Evolutionary conservation across 2,888 invertebrate species (phyloP), one percentile per base, ranked within the genome.

Genomic region (Synergus gifuensis): DNA sequence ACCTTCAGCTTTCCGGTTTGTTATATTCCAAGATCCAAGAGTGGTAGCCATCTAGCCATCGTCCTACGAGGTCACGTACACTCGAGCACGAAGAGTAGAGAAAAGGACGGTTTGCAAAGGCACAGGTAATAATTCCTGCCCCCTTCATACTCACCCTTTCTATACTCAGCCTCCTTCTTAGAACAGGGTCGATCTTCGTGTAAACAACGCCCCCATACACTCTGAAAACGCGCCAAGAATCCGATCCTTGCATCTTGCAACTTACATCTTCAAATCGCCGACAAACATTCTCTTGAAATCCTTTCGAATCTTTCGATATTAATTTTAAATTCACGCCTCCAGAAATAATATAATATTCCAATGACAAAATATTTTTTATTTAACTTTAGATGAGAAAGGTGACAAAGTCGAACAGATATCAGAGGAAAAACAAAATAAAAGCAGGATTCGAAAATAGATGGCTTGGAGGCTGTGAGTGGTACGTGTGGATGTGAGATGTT

Each of bases 21-120:
- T 78, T 73, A 76, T 80, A 77, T 81, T 81, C 77, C 67, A 64
- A 79, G 69, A 67, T 79, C 79, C 85, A 86, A 86, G 84, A 85
- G 85, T 87, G 86, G 88, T 88, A 89, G 88, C 88, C 83, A 84
- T 86, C 86, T 28, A 28, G 28, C 28, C 28, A 28, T 28, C 28
- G 87, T 87, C 85, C 84, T 87, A 86, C 87, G 87, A 88, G 87
- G 87, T 88, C 89, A 89, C 88, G 88, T 88, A 87, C 86, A 82
- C 83, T 84, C 58, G 76, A 81, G 85, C 83, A 85, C 82, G 85
- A 86, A 82, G 79, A 81, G 83, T 83, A 82, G 80, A 81, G 76
- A 81, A 82, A 78, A 82, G 82, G 85, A 84, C 81, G 82, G 76
- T 76, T 78, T 46, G 81, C 78, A 77, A 83, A 83, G 81, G 82